A percentile compares a stretch with the other conserved stretches of the same genome.
Evolutionary conservation across 2,113 vertebrate species (phyloP).

Genomic region (Formicarius rufipectus): DNA sequence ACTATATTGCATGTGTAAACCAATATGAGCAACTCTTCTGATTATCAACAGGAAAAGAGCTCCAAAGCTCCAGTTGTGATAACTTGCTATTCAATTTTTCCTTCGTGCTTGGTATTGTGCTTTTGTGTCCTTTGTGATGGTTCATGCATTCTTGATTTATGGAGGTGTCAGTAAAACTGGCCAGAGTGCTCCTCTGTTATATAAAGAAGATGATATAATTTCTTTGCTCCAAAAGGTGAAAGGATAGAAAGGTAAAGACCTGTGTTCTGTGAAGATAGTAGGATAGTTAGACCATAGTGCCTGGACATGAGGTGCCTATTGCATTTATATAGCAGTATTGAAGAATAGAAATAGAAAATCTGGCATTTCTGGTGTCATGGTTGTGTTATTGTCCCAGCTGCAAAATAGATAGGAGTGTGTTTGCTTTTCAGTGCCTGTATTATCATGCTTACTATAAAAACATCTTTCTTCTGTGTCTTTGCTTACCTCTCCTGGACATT

Average conservation of each 20-base stretch:
- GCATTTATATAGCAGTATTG: neutral
- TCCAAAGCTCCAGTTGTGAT: neutral
- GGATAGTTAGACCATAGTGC: neutral
- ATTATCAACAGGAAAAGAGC: neutral
- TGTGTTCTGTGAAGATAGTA: neutral
- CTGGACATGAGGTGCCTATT: accelerated
- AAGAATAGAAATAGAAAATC: neutral
- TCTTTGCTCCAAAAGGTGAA: neutral
- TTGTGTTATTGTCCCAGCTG: neutral
- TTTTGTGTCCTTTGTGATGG: neutral
- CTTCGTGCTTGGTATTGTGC: neutral
- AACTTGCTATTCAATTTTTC: neutral
- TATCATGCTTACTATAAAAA: neutral
- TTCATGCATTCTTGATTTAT: neutral
- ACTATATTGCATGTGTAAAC: neutral
- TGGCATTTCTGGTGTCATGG: neutral
- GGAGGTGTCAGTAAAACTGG: neutral
- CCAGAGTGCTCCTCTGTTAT: neutral
- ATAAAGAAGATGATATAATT: neutral
- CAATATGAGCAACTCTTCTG: neutral
- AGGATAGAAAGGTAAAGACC: neutral
- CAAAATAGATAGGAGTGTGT: neutral
- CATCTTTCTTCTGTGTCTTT: neutral
- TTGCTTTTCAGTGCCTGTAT: neutral
- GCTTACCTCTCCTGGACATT: neutral